Base-by-base conservation (phyloP, 1,140 invertebrate genomes). In the Diachasmimorpha longicaudata region DNA sequence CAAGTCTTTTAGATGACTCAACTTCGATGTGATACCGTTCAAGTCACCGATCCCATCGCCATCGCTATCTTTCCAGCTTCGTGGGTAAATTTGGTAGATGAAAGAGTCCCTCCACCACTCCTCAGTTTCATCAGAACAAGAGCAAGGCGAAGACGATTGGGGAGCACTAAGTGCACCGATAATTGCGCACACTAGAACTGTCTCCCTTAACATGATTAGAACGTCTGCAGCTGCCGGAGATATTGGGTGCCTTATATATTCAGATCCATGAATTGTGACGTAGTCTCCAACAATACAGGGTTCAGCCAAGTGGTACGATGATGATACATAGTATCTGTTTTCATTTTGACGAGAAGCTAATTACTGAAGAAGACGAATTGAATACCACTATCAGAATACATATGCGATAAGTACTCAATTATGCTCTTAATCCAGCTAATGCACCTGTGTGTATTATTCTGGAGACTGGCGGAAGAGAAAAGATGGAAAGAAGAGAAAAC, bases 81-180 rank as follows among this genome's bases (percentile, higher is more conserved):
- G 74, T 0, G 94, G 93, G 84, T 96, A 95, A 69, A 96, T 92
- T 86, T 96, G 94, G 85, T 96, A 96, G 25, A 95, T 89, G 4
- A 92, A 86, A 4, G 91, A 91, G n/a, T 89, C 90, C 77, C 95
- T 89, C 92, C 93, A 96, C 95, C 95, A 96, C 82, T 92, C 89
- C 16, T 46, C 39, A 23, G 1, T 10, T 0, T 0, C 14, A 19
- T 0, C n/a, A 1, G 63, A 63, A 23, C 6, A 0, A 37, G 31
- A n/a, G 31, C 31, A 31, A 6, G 31, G 2, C 2, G 31, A 31
- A 6, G 31, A 31, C 2, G 36, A 2, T 63, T 11, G 31, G 4
- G 66, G 31, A 68, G 66, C 23, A 68, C 23, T 14, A 4, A 36
- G 36, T 37, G 36, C 31, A 42, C 66, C 66, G 36, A 36, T 19